A percentile compares a stretch with the other conserved stretches of the same genome.
Conservation (phyloP, 37 sponge, comb jelly and placozoan genomes). For the Haliclona indistincta region DNA sequence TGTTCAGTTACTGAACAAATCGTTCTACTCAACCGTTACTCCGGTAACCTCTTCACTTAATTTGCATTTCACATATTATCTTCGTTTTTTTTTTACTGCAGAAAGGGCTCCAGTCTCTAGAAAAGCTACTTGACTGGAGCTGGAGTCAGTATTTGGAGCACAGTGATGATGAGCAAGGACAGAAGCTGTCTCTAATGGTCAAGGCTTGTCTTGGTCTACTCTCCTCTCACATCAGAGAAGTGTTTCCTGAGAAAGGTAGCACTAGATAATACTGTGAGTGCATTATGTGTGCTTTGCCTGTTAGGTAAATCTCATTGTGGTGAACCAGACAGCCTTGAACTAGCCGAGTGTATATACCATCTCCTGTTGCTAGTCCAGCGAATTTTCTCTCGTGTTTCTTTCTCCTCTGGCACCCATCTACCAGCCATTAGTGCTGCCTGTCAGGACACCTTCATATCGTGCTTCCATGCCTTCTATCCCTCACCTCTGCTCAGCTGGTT, state of each 20-base stretch:
- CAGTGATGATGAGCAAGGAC: constrained; percentile 8
- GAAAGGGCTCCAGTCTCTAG: constrained; percentile 71
- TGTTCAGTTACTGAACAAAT: constrained; percentile 61
- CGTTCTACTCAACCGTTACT: constrained; percentile 72
- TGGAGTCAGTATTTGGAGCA: too few species aligned
- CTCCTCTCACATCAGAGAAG: constrained; percentile 63
- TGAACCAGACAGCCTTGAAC: constrained; percentile 50
- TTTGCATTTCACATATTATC: too few species aligned
- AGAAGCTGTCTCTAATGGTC: constrained; percentile 48
- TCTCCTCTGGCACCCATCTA: background rate
- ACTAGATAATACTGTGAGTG: constrained; percentile 19
- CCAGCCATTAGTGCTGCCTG: constrained; percentile 38
- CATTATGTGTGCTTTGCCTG: background rate
- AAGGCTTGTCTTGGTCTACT: constrained; percentile 57
- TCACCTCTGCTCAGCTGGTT: constrained; percentile 84
- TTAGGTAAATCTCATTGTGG: constrained; percentile 4
- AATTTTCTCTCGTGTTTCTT: constrained; percentile 51
- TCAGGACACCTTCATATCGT: constrained; percentile 56
- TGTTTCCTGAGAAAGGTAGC: constrained; percentile 59
- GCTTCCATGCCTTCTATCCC: constrained; percentile 94
- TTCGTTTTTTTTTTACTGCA: background rate
- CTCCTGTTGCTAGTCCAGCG: constrained; percentile 39
- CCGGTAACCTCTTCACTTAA: constrained; percentile 36
- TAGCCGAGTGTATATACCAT: constrained; percentile 59
- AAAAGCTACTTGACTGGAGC: constrained; percentile 73